Evolutionary conservation across 1,140 invertebrate species (phyloP), one percentile per base, ranked within the genome.

Genomic region (Nixonia krombeini): DNA sequence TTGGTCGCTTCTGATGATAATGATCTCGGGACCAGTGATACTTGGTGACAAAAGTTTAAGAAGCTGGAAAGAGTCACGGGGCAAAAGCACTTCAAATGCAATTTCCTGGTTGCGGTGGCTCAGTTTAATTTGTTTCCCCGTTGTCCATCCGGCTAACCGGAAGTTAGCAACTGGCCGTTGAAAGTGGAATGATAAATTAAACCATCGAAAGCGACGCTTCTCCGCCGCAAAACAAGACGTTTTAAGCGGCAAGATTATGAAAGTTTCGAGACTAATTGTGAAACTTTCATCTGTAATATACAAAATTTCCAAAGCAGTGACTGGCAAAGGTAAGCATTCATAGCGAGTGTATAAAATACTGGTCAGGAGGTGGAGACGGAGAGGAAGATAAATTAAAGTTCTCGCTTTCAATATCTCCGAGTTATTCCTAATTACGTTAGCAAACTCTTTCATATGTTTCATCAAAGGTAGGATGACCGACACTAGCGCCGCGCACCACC

Each of bases 241-340:
- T 70, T 70, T 45, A 72, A 76, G 70, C 72, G 73, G 71, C 69
- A 56, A 78, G 79, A 80, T 81, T 82, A 82, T 80, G 71, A 80
- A 82, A 81, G 72, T 82, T 81, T 72, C 72, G 72, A 76, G 78
- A 81, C 79, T 82, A 82, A 82, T 81, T 81, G 79, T 74, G 69
- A 81, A 82, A 82, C 71, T 82, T 82, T 42, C n/a, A 50, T 76
- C 57, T 58, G 64, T 61, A 61, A 75, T 75, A 71, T 71, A 73
- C 66, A 78, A 75, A 81, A 76, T 76, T 69, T 66, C 72, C 25
- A 42, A 26, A 9, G 10, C 10, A 33, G 10, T 2, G 31, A 10
- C 31, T 13, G 31, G 31, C 2, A 13, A 13, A 29, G 42, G 29
- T 29, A 13, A 45, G 25, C 42, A 45, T 45, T 45, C 25, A 40